These are phyloP conservation scores for Lamprologus speciosus DNA, from an alignment of 2,113 vertebrate species.

Conservation along the genomic window DNA sequence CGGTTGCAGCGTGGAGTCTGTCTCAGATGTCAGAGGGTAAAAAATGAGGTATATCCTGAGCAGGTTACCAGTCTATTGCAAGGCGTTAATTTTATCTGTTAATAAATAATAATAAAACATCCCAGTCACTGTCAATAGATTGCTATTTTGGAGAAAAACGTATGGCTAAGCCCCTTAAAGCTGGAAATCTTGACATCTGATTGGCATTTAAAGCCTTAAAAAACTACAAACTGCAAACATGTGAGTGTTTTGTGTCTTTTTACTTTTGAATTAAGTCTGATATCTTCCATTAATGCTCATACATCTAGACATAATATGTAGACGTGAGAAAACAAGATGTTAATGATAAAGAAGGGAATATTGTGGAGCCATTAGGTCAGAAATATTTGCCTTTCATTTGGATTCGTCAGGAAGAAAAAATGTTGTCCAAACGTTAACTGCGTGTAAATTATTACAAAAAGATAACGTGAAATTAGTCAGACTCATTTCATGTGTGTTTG, in stretches of 20 bases:
- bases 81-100: not conserved
- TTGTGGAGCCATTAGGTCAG: not conserved
- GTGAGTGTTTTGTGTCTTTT: not conserved
- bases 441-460: not conserved
- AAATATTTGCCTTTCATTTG: not conserved
- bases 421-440: not conserved
- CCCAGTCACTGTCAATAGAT: not conserved
- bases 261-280: not conserved
- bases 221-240: not conserved
- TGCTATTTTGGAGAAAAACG: not conserved
- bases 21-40: not conserved
- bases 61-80: not conserved
- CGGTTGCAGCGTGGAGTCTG: not conserved
- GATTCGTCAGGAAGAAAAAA: not conserved
- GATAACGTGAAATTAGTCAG: not conserved
- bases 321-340: not conserved
- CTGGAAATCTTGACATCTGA: not conserved
- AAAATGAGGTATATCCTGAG: not conserved
- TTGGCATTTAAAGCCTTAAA: not conserved
- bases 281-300: not conserved
- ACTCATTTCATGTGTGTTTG: not conserved
- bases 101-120: not conserved
- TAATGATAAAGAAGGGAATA: not conserved
- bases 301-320: not conserved
- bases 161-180: not conserved